Base-by-base conservation (phyloP, 2,113 vertebrate genomes). In the Hippotragus niger region DNA sequence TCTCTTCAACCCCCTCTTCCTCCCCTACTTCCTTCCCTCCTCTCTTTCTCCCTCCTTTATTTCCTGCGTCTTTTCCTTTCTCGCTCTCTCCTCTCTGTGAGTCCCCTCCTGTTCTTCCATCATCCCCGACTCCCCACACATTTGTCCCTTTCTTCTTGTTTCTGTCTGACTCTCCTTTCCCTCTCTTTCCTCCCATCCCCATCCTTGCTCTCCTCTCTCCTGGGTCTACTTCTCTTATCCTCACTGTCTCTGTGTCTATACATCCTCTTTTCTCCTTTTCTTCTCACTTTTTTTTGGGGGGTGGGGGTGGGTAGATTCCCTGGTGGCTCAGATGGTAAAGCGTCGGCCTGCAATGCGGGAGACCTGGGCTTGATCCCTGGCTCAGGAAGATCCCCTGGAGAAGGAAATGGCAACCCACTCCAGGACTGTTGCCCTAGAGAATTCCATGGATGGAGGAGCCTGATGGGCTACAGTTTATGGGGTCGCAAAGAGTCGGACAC, bases 261-360 rank as follows among this genome's bases (percentile, higher is more conserved):
- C 60, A 33, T 7, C 60, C 31, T 62, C 60, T 33, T 62, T 62
- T 62, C 31, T 62, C 14, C 60, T 62, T 62, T 62, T 33, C 60
- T 62, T 62, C 60, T 33, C 31, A 62, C 31, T 16, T 16, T 33
- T 33, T 62, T 62, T 33, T 2, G 5, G 2, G 29, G 5, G 2
- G 3, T n/a, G 6, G 7, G 25, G 19, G 7, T 40, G 2, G 19
- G 12, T 40, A 14, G 60, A 8, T 62, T 62, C 60, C 60, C 67
- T 71, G n/a, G 19, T 13, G 21, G 67, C 19, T 25, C n/a, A 74
- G n/a, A 71, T 0, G 1, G n/a, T 74, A 74, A 74, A 74, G 67
- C 2, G 2, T 74, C n/a, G 0, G 21, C 67, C 67, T 3, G 2
- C n/a, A 40, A 2, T 40, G 67, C 1, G 0, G n/a, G n/a, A 40